Evolutionary conservation across 2,113 vertebrate genomes (phyloP), one percentile per base, ranked within the genome.

Genomic region (Onychostoma macrolepis): DNA sequence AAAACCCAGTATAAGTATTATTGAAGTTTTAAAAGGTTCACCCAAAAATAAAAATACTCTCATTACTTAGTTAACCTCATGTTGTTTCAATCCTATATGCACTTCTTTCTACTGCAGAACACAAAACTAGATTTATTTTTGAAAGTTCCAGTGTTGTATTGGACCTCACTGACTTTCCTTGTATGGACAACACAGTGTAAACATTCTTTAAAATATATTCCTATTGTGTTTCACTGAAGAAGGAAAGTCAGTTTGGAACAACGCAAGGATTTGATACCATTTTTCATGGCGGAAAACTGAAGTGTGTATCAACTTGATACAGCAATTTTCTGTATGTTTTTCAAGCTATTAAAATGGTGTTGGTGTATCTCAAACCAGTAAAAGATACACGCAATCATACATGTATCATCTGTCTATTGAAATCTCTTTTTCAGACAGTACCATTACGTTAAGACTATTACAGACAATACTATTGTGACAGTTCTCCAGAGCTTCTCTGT

Each of bases 401-500:
- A n/a, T 83, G 19, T 21, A 28, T 45, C 30, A 13, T 41, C 58
- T 65, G 80, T 82, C 58, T 4, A 36, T n/a, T 24, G 8, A 48
- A 33, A 71, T 50, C 41, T 65, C 38, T 4, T 71, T 69, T 71
- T 83, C 65, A 83, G 63, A 81, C 81, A 71, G 63, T 10, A 43
- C 21, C 58, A 36, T 71, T 71, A 71, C 2, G 19, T 83, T 50
- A 36, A 36, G 26, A 48, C 65, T 67, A 71, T 67, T 67, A 83
- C 65, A 36, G 43, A 53, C 19, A 15, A 83, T 83, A 13, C 41
- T 48, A n/a, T 71, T 71, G 41, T 71, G 81, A 71, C 65, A 71
- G 63, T 71, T 83, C 81, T 71, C 81, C 19, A 83, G 17, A 80
- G 48, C n/a, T 50, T 56, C n/a, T 30, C 74, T 84, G 85, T 77